phyloP scores from a whole-genome alignment of 53 echinoderm and acorn worm genomes.

The Crossaster papposus region DNA sequence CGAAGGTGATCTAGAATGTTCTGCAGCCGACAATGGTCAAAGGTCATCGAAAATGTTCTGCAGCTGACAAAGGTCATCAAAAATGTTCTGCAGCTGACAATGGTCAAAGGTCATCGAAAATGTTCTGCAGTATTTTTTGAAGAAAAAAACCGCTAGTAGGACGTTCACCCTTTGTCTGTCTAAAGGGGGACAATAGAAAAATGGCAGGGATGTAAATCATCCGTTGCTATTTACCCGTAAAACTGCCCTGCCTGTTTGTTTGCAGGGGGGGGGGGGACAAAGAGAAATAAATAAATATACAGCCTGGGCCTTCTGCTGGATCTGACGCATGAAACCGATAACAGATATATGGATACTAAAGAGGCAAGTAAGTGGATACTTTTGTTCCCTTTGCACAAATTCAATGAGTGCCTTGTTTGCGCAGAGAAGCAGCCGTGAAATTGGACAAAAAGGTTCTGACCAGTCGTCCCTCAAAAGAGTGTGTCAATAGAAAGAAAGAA shows the following conservation, averaged over 20 bases:
- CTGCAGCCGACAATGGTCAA: too few relatives aligned
- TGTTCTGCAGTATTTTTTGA: background rate
- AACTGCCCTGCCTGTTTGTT: background rate
- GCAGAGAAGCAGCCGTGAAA: constrained; percentile 52
- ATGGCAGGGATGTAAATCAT: background rate
- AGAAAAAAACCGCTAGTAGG: constrained; percentile 15
- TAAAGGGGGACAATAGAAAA: background rate
- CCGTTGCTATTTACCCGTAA: constrained; percentile 1
- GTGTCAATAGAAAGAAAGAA: background rate
- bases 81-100: too few relatives aligned
- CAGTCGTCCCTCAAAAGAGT: constrained; percentile 20
- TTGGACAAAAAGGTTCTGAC: constrained; percentile 41
- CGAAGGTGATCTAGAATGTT: too few relatives aligned
- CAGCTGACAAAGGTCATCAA: too few relatives aligned
- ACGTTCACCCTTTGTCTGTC: constrained; percentile 39
- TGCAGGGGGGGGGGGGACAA: background rate
- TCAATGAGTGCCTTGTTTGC: constrained; percentile 51
- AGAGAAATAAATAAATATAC: background rate
- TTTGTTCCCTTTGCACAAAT: background rate
- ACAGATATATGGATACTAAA: constrained; percentile 38
- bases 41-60: background rate
- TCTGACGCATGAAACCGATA: constrained; percentile 36
- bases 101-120: background rate
- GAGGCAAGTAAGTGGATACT: constrained; percentile 21
- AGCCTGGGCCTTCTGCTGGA: background rate